Evolutionary conservation across 2,797 vertebrate species (phyloP), one percentile per base, ranked within the genome.

Genomic region (Dromococcyx pavoninus): DNA sequence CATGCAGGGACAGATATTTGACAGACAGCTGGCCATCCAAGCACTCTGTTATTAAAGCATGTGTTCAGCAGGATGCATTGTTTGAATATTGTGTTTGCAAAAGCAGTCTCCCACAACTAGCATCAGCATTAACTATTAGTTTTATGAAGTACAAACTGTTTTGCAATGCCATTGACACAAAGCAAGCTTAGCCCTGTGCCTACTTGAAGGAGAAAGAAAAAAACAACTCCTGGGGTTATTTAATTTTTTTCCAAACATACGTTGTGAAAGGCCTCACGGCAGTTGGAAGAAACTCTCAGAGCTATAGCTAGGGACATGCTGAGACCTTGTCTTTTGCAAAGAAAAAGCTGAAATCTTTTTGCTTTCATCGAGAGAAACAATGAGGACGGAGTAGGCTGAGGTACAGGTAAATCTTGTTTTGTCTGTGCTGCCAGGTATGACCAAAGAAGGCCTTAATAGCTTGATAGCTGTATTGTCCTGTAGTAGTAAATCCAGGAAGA

Each of bases 71-170:
- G 78, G 89, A 89, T 61, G 75, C 61, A 77, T 77, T 89, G 75
- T 94, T 85, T 92, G 58, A 74, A 94, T 93, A 64, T 33, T 1
- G 0, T 85, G 74, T 91, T 91, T 95, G 77, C 88, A 82, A 95
- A 94, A 95, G 77, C 50, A 86, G 72, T 54, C 79, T 87, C 88
- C 66, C 61, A 91, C 81, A 51, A 83, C 58, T 56, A 83, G 60
- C 60, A 89, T 84, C 86, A 86, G 64, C 86, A 91, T 94, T 94
- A 94, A 91, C 88, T 93, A 82, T 86, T 79, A 94, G 74, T 65
- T 90, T 92, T 94, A 91, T 79, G 64, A 90, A 95, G 80, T 89
- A 88, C 73, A 86, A 77, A 91, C 58, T 81, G 46, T 76, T 95
- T 95, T 33, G 27, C 92, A 94, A 87, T 94, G 91, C 83, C 89